These are phyloP conservation scores for Caenorhabditis sp. DNA, from an alignment of 2,888 invertebrate species.

Conservation along the genomic window DNA sequence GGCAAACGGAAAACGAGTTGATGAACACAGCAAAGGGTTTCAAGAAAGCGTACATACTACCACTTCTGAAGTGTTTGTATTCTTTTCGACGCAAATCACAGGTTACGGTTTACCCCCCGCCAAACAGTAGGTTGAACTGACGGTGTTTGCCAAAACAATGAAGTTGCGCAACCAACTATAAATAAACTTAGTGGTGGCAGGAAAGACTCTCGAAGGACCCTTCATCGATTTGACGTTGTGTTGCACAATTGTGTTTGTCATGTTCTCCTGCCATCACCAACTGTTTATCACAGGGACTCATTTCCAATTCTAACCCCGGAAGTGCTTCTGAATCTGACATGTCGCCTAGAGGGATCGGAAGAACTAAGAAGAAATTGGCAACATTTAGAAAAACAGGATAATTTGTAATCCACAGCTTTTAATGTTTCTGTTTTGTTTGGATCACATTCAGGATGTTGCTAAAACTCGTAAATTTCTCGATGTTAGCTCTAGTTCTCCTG, in stretches of 20 bases:
- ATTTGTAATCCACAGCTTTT: too few species aligned
- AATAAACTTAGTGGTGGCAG: constrained; percentile 39
- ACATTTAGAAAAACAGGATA: too few species aligned
- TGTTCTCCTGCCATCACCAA: constrained; percentile 19
- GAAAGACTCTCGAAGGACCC: constrained; percentile 38
- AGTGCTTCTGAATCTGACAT: constrained; percentile 14
- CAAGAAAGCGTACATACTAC: constrained; percentile 50
- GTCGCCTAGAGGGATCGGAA: background rate
- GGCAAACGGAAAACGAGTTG: constrained; percentile 34
- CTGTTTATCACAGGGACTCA: constrained; percentile 31
- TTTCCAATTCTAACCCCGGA: constrained; percentile 12
- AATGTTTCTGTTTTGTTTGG: too few species aligned
- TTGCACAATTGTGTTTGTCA: constrained; percentile 50
- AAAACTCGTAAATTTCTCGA: background rate
- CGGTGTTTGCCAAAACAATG: constrained; percentile 58
- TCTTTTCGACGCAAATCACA: constrained; percentile 37
- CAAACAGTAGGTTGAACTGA: constrained; percentile 16
- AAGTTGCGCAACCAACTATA: constrained; percentile 58
- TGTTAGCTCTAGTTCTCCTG: constrained; percentile 19
- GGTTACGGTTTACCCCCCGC: constrained; percentile 34
- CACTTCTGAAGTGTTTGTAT: constrained; percentile 53
- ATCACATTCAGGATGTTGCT: background rate
- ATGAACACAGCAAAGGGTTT: constrained; percentile 34
- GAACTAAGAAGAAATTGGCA: background rate
- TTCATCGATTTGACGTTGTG: constrained; percentile 19